A percentile compares a stretch with the other conserved stretches of the same genome.
These are phyloP conservation scores for Astreopora myriophthalma DNA, from an alignment of 64 coral and sea anemone species.

Conservation along the genomic window DNA sequence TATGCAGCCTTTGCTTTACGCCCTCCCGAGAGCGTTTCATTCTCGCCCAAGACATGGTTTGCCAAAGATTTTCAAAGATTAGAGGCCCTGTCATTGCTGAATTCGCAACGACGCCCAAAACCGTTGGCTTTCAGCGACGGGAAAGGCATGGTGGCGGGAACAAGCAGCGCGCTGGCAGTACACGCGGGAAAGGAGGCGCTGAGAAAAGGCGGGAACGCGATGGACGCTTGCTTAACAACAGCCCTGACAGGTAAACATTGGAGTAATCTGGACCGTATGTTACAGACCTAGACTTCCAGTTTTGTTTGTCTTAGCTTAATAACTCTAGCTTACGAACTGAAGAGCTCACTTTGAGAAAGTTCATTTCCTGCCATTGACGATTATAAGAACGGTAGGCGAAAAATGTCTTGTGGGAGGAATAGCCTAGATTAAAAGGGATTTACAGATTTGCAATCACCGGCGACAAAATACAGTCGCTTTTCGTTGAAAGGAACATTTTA, in stretches of 20 bases:
- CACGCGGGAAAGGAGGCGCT: conserved; percentile 84
- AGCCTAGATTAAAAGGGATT: not conserved
- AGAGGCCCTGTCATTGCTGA: conserved; percentile 45
- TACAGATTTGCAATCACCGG: not conserved
- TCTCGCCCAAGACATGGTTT: conserved; percentile 80
- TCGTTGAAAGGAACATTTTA: not conserved
- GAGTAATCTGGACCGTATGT: not conserved
- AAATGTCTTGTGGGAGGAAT: not conserved
- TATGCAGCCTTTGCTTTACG: not conserved
- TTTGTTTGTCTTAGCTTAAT: not conserved
- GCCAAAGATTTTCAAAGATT: conserved; percentile 57
- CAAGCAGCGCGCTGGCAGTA: conserved; percentile 54
- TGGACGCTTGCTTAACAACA: conserved; percentile 90
- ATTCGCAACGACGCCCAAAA: conserved; percentile 51
- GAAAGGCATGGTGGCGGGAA: conserved; percentile 85
- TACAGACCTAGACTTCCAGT: not conserved
- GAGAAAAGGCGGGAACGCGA: conserved; percentile 88
- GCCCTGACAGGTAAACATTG: conserved; percentile 67
- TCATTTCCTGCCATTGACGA: not conserved
- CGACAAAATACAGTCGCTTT: not conserved
- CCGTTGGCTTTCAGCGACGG: conserved; percentile 72
- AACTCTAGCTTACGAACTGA: not conserved
- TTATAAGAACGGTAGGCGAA: not conserved
- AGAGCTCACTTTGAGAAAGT: not conserved
- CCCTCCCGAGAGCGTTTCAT: conserved; percentile 32